Conservation (phyloP, 2,797 vertebrate genomes). For the Limosa lapponica region DNA sequence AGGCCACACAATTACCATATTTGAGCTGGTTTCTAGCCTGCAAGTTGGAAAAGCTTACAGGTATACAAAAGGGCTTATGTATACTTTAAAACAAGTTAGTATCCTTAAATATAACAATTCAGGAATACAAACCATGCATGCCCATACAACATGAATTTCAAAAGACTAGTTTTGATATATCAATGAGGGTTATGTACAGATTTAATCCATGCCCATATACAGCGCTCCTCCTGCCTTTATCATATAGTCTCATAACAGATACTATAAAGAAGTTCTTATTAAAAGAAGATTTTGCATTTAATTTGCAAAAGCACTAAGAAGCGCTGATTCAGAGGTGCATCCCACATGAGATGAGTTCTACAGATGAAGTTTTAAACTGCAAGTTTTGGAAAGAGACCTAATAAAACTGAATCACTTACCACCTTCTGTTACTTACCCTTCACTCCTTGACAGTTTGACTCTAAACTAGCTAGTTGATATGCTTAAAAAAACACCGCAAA, state of each 20-base stretch:
- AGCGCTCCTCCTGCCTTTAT: not conserved
- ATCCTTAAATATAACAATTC: not conserved
- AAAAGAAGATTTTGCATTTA: not conserved
- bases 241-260: not conserved
- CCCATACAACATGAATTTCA: not conserved
- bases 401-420: accelerated
- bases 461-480: not conserved
- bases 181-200: accelerated
- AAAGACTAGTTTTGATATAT: not conserved
- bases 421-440: not conserved
- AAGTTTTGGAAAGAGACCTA: not conserved
- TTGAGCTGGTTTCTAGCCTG: not conserved
- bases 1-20: not conserved
- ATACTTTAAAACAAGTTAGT: not conserved
- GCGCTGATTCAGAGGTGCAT: not conserved
- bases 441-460: not conserved
- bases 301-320: not conserved
- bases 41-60: not conserved
- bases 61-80: accelerated
- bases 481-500: not conserved
- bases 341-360: not conserved
- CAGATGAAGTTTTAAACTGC: not conserved
- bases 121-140: accelerated
- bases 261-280: not conserved
- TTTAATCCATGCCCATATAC: not conserved